Evolutionary conservation across 2,797 vertebrate genomes (phyloP).

Genomic region (Phataginus tetradactyla): DNA sequence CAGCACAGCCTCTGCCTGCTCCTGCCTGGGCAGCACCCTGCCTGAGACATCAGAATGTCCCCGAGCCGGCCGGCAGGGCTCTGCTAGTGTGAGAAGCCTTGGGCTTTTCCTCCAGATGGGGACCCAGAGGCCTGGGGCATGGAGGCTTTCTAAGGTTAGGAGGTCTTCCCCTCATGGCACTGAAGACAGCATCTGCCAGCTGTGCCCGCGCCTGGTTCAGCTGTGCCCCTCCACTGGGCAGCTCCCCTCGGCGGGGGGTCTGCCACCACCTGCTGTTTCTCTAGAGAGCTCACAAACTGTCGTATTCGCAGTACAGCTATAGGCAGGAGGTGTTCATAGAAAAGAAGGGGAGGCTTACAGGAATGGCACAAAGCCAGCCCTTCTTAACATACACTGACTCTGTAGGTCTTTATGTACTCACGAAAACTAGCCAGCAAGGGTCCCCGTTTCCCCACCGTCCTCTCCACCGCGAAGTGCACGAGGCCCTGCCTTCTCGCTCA

Average conservation of each 20-base stretch:
- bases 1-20: not conserved
- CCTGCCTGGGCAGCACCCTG: not conserved
- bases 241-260: not conserved
- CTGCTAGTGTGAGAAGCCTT: not conserved
- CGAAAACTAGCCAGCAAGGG: not conserved
- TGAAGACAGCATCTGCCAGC: not conserved
- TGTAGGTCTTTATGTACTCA: not conserved
- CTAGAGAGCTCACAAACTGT: not conserved
- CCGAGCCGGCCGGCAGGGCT: too few species aligned
- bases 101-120: not conserved
- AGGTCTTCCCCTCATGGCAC: not conserved
- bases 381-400: not conserved
- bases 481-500: not conserved
- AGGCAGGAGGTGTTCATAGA: not conserved
- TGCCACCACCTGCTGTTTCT: slow-evolving; percentile 20
- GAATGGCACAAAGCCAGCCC: not conserved
- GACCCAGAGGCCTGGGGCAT: not conserved
- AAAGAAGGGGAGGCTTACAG: not conserved
- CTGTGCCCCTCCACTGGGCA: not conserved
- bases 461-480: not conserved
- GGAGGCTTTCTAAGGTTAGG: not conserved
- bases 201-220: not conserved
- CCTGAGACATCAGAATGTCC: not conserved
- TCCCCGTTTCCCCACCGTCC: not conserved
- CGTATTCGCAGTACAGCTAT: not conserved